Base-by-base conservation (phyloP, 2,797 vertebrate species). In the Channa striata region DNA sequence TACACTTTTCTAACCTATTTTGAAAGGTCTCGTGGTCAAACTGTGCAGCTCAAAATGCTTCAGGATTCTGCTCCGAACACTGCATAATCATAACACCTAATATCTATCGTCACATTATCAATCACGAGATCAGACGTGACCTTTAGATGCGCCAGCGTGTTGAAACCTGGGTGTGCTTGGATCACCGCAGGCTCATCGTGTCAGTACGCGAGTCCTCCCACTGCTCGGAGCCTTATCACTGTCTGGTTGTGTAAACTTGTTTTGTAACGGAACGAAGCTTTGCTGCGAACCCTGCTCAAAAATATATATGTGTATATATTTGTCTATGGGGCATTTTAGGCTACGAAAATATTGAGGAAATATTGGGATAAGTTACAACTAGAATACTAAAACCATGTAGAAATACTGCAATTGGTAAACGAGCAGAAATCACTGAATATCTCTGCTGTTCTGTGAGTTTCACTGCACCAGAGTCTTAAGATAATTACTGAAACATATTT, bases 161-260 rank as follows among this genome's bases (percentile, higher is more conserved):
- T 39, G 57, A 60, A 65, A 69, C 49, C 19, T 64, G 51, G 48
- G 53, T 74, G 49, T 34, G 53, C 56, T 52, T 75, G 68, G 37
- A 33, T 74, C 21, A 12, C 44, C 0, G 5, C 20, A 14, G 44
- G 62, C 46, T 51, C 11, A 10, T 82, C 77, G 72, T 79, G 80
- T 80, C 74, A 82, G 43, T 39, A 3, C 43, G 42, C 48, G 46
- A 56, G 52, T 72, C 61, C 75, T 43, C 20, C 63, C 59, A 36
- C 42, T 50, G 54, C 54, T 54, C 44, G 16, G 33, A 42, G 56
- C 47, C 68, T 64, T 66, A 70, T 86, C 62, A 37, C 48, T 73
- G 37, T 46, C 48, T 72, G 57, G 57, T 74, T 83, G 73, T 84
- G 80, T 75, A 80, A 87, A 83, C 67, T 44, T 68, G 49, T 70